Percentiles rank a stretch among this genome's conserved stretches.
These are phyloP conservation scores for Ammodytes dubius DNA, from an alignment of 2,113 vertebrate species.

Conservation along the genomic window DNA sequence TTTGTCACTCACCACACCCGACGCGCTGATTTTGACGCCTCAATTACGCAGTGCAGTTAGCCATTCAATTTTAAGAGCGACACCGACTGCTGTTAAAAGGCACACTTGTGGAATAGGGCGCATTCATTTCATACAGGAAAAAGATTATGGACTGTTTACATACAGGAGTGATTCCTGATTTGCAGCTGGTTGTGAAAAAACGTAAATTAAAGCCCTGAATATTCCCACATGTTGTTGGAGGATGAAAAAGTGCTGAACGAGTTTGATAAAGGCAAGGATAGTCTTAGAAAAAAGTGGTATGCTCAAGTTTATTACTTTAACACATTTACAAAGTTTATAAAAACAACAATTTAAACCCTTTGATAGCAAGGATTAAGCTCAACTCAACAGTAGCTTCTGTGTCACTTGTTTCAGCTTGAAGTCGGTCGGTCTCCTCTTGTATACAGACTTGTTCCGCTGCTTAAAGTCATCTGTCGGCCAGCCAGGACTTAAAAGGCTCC, in stretches of 20 bases:
- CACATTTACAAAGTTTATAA: too few relatives aligned
- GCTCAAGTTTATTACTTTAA: too few relatives aligned
- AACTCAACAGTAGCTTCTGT: slow-evolving; percentile 12
- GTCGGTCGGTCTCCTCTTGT: slow-evolving; percentile 51
- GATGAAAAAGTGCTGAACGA: neutral
- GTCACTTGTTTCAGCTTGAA: slow-evolving; percentile 16
- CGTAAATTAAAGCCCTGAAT: neutral
- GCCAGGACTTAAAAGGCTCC: slow-evolving; percentile 75
- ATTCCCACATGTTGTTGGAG: neutral
- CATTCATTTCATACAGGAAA: slow-evolving; percentile 47
- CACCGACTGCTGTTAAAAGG: slow-evolving; percentile 72
- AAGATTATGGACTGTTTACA: slow-evolving; percentile 71
- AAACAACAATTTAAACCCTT: too few relatives aligned
- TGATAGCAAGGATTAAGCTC: neutral
- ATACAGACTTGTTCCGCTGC: slow-evolving; percentile 78
- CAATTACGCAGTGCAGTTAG: slow-evolving; percentile 33
- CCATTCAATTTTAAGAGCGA: slow-evolving; percentile 46
- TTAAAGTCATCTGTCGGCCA: slow-evolving; percentile 74
- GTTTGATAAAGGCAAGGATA: neutral
- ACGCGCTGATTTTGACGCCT: slow-evolving; percentile 74
- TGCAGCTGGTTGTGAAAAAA: slow-evolving; percentile 31
- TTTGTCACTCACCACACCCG: slow-evolving; percentile 26
- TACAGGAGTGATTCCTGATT: slow-evolving; percentile 39
- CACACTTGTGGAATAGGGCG: slow-evolving; percentile 61
- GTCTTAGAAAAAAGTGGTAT: neutral